A percentile compares a stretch with the other conserved stretches of the same genome.
phyloP scores from a whole-genome alignment of 2,113 vertebrate genomes.

The Anoplopoma fimbria region DNA sequence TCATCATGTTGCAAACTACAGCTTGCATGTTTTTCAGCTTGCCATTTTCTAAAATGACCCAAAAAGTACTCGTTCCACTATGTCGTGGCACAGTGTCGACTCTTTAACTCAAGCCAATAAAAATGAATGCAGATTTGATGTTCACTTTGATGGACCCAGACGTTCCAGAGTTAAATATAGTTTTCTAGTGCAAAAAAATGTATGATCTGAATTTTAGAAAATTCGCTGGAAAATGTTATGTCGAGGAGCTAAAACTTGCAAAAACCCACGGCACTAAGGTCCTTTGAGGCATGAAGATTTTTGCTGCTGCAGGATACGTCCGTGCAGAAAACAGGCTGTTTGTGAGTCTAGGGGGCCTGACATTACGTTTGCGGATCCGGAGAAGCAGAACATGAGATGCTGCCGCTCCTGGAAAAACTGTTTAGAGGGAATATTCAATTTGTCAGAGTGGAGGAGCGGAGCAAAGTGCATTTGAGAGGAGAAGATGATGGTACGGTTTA shows the following conservation, averaged over 20 bases:
- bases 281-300: conserved; percentile 11
- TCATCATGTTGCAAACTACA: not conserved
- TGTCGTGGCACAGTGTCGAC: not conserved
- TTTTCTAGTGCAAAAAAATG: not conserved
- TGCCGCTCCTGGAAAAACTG: conserved; percentile 53
- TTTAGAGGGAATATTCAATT: conserved; percentile 73
- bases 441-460: conserved; percentile 60
- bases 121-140: not conserved
- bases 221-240: not conserved
- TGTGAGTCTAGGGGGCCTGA: conserved; percentile 34
- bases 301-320: conserved; percentile 22
- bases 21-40: not conserved
- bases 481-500: conserved; percentile 50
- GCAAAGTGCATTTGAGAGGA: conserved; percentile 60
- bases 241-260: not conserved
- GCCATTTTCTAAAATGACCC: not conserved
- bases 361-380: conserved; percentile 38
- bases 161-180: too few relatives aligned
- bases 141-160: not conserved
- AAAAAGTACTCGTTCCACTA: not conserved
- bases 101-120: not conserved
- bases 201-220: not conserved
- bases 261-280: not conserved
- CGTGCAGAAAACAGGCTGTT: conserved; percentile 33
- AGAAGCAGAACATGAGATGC: conserved; percentile 60